phyloP scores from a whole-genome alignment of 2,888 invertebrate genomes.

The Nymphalis c-album region DNA sequence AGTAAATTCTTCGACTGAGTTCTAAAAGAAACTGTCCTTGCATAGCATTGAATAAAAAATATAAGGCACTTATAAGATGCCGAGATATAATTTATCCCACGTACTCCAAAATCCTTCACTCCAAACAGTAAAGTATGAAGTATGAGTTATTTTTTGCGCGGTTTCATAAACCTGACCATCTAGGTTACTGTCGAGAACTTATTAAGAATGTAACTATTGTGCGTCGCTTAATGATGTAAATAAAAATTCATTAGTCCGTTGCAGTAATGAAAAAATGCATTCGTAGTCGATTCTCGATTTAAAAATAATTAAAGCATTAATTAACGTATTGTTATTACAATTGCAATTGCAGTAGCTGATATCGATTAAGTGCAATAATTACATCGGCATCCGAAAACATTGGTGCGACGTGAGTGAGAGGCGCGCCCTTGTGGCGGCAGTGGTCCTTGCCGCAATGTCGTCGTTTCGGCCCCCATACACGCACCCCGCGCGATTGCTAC shows the following conservation, averaged over 20 bases:
- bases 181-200: constrained; percentile 22
- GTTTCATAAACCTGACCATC: constrained; percentile 32
- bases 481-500: constrained; percentile 49
- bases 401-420: constrained; percentile 71
- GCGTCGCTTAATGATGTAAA: constrained; percentile 32
- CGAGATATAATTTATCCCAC: constrained; percentile 41
- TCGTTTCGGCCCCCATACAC: constrained; percentile 58
- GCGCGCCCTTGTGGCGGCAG: constrained; percentile 69
- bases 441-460: constrained; percentile 66
- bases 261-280: constrained; percentile 27
- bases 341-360: constrained; percentile 42
- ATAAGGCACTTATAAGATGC: constrained; percentile 41
- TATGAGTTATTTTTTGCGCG: constrained; percentile 30
- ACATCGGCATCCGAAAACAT: constrained; percentile 65
- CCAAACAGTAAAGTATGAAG: constrained; percentile 32
- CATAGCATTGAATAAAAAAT: constrained; percentile 43
- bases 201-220: constrained; percentile 34
- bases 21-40: constrained; percentile 46
- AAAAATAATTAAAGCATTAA: constrained; percentile 41
- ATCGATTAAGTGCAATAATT: constrained; percentile 60
- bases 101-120: constrained; percentile 40
- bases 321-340: constrained; percentile 45
- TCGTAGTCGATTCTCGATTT: constrained; percentile 30
- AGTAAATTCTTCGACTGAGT: constrained; percentile 44
- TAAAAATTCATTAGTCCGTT: constrained; percentile 26